Conservation (phyloP, 1,140 invertebrate species). For the Episyrphus balteatus region DNA sequence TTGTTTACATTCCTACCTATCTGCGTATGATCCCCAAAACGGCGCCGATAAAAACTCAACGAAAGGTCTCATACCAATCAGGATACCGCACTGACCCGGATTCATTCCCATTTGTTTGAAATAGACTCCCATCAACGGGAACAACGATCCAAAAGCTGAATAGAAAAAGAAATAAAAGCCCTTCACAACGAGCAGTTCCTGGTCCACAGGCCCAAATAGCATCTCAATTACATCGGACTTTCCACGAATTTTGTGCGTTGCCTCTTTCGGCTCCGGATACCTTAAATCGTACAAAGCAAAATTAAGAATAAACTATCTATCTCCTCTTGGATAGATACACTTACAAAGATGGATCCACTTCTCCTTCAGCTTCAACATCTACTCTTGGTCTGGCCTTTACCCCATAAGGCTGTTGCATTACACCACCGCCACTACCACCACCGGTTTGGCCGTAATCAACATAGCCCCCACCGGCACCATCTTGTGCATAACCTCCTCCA, state of each 20-base stretch:
- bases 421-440: not conserved
- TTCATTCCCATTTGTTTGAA: constrained; percentile 99
- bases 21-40: constrained; percentile 93
- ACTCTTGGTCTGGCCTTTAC: constrained; percentile 47
- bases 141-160: constrained; percentile 95
- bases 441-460: not conserved
- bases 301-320: not conserved
- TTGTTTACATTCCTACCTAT: constrained; percentile 46
- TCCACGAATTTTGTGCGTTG: constrained; percentile 78
- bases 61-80: constrained; percentile 87
- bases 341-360: constrained; percentile 60
- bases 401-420: constrained; percentile 6
- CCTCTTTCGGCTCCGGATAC: constrained; percentile 73
- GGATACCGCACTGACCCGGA: constrained; percentile 82
- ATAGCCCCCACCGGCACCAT: not conserved
- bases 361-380: constrained; percentile 59
- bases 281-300: constrained; percentile 19
- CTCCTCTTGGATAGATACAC: constrained; percentile 5
- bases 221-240: constrained; percentile 72
- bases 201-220: constrained; percentile 72
- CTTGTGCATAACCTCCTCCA: constrained; percentile 11
- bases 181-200: constrained; percentile 84
- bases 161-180: constrained; percentile 99
- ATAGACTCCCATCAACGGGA: constrained; percentile 95
- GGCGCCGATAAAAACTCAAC: constrained; percentile 96